These are phyloP conservation scores for Spatula clypeata DNA, from an alignment of 2,797 vertebrate species.

Conservation along the genomic window DNA sequence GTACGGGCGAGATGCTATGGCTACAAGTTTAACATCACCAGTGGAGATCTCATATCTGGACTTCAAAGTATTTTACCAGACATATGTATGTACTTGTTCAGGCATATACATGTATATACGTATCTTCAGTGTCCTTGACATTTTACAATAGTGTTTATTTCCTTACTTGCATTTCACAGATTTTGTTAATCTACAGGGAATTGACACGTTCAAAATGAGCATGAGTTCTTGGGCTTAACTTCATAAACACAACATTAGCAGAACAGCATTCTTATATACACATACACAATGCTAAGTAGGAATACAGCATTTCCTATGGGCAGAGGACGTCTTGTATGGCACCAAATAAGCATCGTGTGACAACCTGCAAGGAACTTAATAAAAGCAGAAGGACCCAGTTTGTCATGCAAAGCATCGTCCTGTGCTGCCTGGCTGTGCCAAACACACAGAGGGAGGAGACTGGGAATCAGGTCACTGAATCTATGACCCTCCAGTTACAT, in stretches of 20 bases:
- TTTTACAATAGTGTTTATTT: constrained; percentile 45
- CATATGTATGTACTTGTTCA: background rate
- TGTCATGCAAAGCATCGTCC: rapidly evolving
- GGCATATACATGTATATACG: background rate
- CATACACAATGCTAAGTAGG: background rate
- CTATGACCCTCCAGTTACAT: background rate
- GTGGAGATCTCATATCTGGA: background rate
- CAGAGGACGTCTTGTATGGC: background rate
- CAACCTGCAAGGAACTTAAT: background rate
- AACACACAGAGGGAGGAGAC: background rate
- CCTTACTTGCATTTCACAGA: constrained; percentile 22
- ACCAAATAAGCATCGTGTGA: background rate
- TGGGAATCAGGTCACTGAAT: background rate
- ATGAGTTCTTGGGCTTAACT: background rate
- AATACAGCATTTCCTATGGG: constrained; percentile 10
- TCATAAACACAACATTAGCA: constrained; percentile 14
- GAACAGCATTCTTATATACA: background rate
- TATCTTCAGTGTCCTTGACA: constrained; percentile 25
- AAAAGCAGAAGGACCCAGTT: rapidly evolving
- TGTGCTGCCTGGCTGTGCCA: background rate
- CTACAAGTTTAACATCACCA: background rate
- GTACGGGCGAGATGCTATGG: background rate
- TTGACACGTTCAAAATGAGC: background rate
- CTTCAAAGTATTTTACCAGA: constrained; percentile 27
- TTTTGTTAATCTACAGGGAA: constrained; percentile 18